Conservation (phyloP, 1,140 invertebrate species). For the Calephelis nemesis region DNA sequence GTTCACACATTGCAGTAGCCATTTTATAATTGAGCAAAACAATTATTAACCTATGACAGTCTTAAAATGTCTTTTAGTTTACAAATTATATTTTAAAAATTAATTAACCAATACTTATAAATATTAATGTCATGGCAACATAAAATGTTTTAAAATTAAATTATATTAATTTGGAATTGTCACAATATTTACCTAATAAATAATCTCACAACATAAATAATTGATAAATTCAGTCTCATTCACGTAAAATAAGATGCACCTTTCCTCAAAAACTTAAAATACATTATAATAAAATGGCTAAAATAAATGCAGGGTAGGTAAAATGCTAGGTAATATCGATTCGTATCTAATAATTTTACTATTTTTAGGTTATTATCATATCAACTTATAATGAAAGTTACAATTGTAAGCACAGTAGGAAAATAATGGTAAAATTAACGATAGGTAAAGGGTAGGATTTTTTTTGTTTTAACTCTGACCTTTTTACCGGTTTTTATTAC, state of each 20-base stretch:
- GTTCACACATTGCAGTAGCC: not conserved
- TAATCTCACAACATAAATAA: constrained; percentile 63
- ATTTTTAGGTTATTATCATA: constrained; percentile 13
- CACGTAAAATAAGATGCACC: constrained; percentile 54
- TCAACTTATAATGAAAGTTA: not conserved
- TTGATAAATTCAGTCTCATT: constrained; percentile 77
- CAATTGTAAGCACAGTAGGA: no score
- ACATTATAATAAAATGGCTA: constrained; percentile 25
- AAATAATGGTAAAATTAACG: no score
- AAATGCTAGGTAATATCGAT: constrained; percentile 29
- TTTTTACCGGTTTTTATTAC: no score
- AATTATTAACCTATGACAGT: constrained; percentile 34
- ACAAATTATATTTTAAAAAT: constrained; percentile 17
- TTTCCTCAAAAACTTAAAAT: constrained; percentile 56
- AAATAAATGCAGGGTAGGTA: constrained; percentile 38
- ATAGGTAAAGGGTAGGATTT: no score
- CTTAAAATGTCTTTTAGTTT: constrained; percentile 42
- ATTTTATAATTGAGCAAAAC: constrained; percentile 45
- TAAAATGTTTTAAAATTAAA: constrained; percentile 23
- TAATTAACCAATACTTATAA: constrained; percentile 30
- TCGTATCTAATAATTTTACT: constrained; percentile 24
- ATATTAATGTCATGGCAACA: constrained; percentile 25
- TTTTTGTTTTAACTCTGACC: no score
- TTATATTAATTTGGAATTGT: constrained; percentile 38
- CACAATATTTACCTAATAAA: constrained; percentile 58